A percentile compares a stretch with the other conserved stretches of the same genome.
Conservation (phyloP, 2,113 vertebrate genomes). For the Labeo rohita region DNA sequence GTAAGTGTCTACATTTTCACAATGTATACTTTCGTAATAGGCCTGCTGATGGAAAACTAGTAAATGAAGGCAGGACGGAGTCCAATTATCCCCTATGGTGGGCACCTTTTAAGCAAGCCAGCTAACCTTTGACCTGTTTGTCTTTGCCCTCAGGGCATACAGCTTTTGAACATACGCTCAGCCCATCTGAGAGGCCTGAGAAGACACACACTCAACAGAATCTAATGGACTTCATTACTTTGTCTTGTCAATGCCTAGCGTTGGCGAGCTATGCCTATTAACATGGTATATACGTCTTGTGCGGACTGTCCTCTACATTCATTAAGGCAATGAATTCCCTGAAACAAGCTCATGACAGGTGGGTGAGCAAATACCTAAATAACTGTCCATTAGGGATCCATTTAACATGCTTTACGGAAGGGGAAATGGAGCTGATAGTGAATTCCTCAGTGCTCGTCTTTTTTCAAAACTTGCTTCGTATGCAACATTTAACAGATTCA, state of each 20-base stretch:
- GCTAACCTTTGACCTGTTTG: slow-evolving; percentile 42
- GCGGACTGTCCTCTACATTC: neutral
- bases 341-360: slow-evolving; percentile 7
- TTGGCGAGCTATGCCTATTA: slow-evolving; percentile 27
- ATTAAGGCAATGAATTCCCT: slow-evolving; percentile 12
- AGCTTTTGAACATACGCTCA: neutral
- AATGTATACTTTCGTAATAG: neutral
- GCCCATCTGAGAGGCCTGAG: neutral
- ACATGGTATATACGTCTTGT: neutral
- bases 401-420: neutral
- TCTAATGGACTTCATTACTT: slow-evolving; percentile 39
- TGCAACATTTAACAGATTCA: neutral
- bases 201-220: slow-evolving; percentile 9
- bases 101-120: slow-evolving; percentile 60
- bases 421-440: neutral
- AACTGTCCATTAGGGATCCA: slow-evolving; percentile 27
- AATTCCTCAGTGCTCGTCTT: neutral
- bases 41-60: neutral
- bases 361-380: slow-evolving; percentile 21
- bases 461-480: neutral
- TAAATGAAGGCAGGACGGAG: slow-evolving; percentile 25
- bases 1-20: neutral
- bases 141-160: slow-evolving; percentile 4
- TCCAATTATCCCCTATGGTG: slow-evolving; percentile 68
- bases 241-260: slow-evolving; percentile 12